phyloP scores from a whole-genome alignment of 2,113 vertebrate species.

The Chinchilla lanigera region DNA sequence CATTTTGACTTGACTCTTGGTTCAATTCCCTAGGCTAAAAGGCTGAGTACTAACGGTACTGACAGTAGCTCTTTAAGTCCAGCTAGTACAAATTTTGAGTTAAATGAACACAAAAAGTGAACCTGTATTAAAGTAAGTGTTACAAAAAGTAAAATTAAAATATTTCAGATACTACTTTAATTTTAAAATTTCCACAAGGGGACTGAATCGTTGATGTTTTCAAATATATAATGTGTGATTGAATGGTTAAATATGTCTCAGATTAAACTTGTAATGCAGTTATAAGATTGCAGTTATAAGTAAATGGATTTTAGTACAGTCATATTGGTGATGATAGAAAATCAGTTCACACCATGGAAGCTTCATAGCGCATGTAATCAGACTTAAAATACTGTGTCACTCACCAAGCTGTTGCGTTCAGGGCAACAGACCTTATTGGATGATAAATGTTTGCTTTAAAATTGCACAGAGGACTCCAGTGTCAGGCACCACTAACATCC shows the following conservation, averaged over 20 bases:
- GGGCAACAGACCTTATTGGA: neutral
- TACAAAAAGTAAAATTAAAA: neutral
- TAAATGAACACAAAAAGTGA: conserved; percentile 70
- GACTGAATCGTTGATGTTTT: conserved; percentile 49
- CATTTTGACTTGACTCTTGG: neutral
- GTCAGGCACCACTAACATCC: neutral
- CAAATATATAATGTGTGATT: conserved; percentile 22
- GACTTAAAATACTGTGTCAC: neutral
- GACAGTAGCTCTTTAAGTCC: conserved; percentile 56
- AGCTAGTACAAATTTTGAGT: conserved; percentile 62
- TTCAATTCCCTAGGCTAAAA: conserved; percentile 60
- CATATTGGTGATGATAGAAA: neutral
- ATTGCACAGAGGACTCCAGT: neutral
- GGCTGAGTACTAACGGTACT: conserved; percentile 59
- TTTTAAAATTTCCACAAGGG: conserved; percentile 6
- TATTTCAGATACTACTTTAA: conserved; percentile 20
- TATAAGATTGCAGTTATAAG: neutral
- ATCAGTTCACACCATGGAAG: neutral
- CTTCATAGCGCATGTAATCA: neutral
- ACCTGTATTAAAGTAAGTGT: conserved; percentile 35
- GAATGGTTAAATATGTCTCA: conserved; percentile 39
- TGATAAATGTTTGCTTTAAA: conserved; percentile 2
- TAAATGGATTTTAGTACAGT: neutral
- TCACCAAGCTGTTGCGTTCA: neutral
- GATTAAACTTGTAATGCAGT: conserved; percentile 36